phyloP scores from a whole-genome alignment of 1,140 invertebrate genomes.

The Listronotus bonariensis region DNA sequence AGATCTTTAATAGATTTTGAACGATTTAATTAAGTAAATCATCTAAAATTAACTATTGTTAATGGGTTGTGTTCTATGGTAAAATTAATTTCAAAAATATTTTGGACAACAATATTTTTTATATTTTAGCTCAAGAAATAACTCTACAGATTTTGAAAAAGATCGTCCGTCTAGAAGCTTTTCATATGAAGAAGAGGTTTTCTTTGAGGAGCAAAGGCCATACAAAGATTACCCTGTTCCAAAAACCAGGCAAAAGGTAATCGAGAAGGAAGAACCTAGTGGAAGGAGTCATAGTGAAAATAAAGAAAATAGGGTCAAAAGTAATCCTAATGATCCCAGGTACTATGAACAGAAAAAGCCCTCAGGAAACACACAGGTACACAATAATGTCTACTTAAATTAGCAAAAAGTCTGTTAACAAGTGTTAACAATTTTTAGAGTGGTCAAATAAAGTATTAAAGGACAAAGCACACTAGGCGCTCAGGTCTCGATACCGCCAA shows the following conservation, averaged over 20 bases:
- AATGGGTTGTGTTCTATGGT: too few species aligned
- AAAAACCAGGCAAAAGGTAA: constrained; percentile 42
- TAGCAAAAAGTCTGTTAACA: too few species aligned
- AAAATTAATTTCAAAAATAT: too few species aligned
- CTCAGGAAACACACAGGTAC: constrained; percentile 8
- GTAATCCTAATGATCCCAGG: constrained; percentile 32
- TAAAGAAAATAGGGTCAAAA: constrained; percentile 24
- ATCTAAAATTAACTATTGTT: too few species aligned
- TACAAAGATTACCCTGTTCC: constrained; percentile 43
- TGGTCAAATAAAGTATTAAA: too few species aligned
- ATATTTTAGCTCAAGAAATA: constrained; percentile 36
- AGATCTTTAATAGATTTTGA: too few species aligned
- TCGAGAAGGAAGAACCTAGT: constrained; percentile 26
- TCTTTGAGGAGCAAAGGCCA: constrained; percentile 24
- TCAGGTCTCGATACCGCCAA: too few species aligned
- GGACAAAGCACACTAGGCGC: too few species aligned
- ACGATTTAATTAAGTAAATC: too few species aligned
- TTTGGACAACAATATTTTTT: constrained; percentile 5
- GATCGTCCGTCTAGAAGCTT: constrained; percentile 27
- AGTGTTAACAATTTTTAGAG: too few species aligned
- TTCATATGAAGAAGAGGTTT: constrained; percentile 43
- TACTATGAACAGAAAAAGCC: constrained; percentile 36
- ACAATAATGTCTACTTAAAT: too few species aligned
- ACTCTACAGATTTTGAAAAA: constrained; percentile 32
- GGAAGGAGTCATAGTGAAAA: constrained; percentile 16